A percentile compares a stretch with the other conserved stretches of the same genome.
Evolutionary conservation across 2,888 invertebrate species (phyloP).

Genomic region (Noctuana brunneofusca): DNA sequence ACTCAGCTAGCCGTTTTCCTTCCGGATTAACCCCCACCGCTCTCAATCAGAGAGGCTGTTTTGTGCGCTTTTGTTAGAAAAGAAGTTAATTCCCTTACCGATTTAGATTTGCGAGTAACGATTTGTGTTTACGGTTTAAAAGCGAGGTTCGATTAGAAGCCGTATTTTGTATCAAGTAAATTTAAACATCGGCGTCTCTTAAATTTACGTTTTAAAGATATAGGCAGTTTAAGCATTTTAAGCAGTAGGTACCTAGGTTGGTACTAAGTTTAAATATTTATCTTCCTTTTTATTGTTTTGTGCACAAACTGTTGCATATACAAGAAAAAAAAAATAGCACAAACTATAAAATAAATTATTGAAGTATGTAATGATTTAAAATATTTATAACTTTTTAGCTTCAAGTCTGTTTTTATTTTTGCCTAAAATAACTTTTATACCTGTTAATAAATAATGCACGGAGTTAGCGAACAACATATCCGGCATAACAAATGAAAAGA

Average conservation of each 20-base stretch:
- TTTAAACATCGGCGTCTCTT: not conserved
- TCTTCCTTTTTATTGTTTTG: too few species aligned
- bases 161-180: not conserved
- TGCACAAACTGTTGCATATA: too few species aligned
- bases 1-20: conserved; percentile 46
- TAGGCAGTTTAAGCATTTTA: too few species aligned
- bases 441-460: not conserved
- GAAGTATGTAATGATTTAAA: too few species aligned
- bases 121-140: conserved; percentile 5
- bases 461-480: not conserved
- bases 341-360: too few species aligned
- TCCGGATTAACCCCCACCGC: conserved; percentile 44
- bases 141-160: not conserved
- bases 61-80: conserved; percentile 21
- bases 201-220: not conserved
- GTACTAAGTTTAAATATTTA: too few species aligned
- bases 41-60: conserved; percentile 41
- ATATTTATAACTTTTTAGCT: too few species aligned
- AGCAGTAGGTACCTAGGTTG: too few species aligned
- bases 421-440: too few species aligned
- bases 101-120: conserved; percentile 34
- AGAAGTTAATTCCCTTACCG: conserved; percentile 40
- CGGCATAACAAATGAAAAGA: not conserved
- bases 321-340: too few species aligned
- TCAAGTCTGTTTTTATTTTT: too few species aligned